Evolutionary conservation across 2,113 vertebrate species (phyloP), one percentile per base, ranked within the genome.

Genomic region (Corythoichthys haematopterus): DNA sequence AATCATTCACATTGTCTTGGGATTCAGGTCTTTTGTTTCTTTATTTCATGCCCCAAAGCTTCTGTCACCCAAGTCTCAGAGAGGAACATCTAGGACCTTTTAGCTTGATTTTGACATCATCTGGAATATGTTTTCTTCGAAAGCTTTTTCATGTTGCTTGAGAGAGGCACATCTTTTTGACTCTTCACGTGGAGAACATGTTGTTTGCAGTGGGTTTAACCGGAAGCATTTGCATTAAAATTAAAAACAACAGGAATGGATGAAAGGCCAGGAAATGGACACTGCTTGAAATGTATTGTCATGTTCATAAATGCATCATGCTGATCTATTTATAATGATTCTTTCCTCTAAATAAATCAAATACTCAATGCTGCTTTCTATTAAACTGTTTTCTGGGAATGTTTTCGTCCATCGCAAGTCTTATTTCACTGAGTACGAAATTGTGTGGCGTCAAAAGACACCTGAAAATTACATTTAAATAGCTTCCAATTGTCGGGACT

Each of bases 401-500:
- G 45, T 46, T 46, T 46, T 15, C 13, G 14, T 13, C 13, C 10
- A 33, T 55, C 16, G 2, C 20, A 52, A 53, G 28, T 53, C 52
- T 53, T 10, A 28, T 12, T 55, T 33, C 20, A 16, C 52, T 4
- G 52, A 55, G 12, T 12, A 55, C 11, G 38, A 40, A 40, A 59
- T 59, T 35, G 36, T 5, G 56, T 58, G 56, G 40, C 33, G 73
- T 55, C 70, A 83, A 77, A 85, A 78, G 76, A 40, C 63, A 72
- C 65, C 72, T 51, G 50, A 51, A 51, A 51, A 51, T 2, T 15
- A 11, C 56, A 20, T 38, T 10, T 63, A 56, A 60, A 72, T 68
- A 0, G 3, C 57, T 20, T 58, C 37, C 36, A n/a, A 16, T 40
- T 11, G 16, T 43, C 16, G 9, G 43, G 38, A 16, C 38, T 20